Conservation (phyloP, 2,113 vertebrate genomes). For the Myocastor coypus region DNA sequence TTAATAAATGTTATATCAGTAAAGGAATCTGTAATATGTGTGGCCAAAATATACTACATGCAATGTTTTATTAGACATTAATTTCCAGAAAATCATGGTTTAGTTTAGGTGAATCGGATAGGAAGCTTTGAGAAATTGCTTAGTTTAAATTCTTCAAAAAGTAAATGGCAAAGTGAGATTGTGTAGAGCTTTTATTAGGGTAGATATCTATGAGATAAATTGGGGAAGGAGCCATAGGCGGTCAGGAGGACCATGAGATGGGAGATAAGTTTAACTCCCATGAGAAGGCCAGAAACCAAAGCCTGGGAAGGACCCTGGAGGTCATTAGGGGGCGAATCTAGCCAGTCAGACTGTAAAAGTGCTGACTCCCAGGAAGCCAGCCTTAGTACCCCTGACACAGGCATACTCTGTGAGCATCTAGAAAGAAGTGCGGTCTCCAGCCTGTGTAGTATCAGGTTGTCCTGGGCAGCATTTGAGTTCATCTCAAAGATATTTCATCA, state of each 20-base stretch:
- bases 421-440: neutral
- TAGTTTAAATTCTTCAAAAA: neutral
- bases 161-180: neutral
- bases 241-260: neutral
- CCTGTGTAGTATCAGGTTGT: neutral
- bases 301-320: neutral
- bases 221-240: neutral
- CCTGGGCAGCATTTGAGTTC: too few species aligned
- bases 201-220: neutral
- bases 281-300: neutral
- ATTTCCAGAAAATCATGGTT: neutral
- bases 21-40: neutral
- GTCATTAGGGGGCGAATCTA: neutral
- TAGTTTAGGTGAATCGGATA: neutral
- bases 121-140: neutral
- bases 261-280: neutral
- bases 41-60: neutral
- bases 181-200: neutral
- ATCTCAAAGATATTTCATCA: too few species aligned
- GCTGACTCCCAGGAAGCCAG: neutral
- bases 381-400: neutral
- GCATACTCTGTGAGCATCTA: neutral
- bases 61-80: neutral
- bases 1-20: neutral
- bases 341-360: neutral